A percentile compares a stretch with the other conserved stretches of the same genome.
Conservation (phyloP, 30 jellyfish, hydroid and myxozoan species). For the Hydractinia symbiolongicarpus region DNA sequence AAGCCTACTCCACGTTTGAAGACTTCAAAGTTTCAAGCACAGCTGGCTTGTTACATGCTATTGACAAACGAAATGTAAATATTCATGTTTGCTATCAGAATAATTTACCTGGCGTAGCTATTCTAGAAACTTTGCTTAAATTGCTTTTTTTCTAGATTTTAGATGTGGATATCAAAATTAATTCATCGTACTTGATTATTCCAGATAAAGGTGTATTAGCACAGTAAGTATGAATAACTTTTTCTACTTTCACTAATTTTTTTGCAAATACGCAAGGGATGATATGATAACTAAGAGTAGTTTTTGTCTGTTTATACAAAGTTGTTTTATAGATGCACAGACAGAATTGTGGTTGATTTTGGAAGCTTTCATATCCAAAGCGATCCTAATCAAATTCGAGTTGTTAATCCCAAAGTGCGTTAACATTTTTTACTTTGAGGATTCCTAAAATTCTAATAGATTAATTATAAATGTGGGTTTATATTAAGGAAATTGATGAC, state of each 20-base stretch:
- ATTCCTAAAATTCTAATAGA: not conserved
- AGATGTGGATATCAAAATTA: slow-evolving; percentile 57
- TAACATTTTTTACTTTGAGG: not conserved
- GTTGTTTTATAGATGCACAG: slow-evolving; percentile 19
- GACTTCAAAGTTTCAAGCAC: slow-evolving; percentile 89
- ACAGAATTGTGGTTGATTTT: slow-evolving; percentile 70
- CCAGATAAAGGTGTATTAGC: slow-evolving; percentile 69
- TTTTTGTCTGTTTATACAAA: not conserved
- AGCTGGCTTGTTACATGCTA: slow-evolving; percentile 91
- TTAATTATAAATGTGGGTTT: not conserved
- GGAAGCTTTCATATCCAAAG: slow-evolving; percentile 69
- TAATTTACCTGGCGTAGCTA: not conserved
- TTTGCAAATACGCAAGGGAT: not conserved
- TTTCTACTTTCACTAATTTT: not conserved
- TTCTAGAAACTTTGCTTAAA: not conserved
- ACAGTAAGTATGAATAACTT: slow-evolving; percentile 32
- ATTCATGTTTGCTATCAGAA: not conserved
- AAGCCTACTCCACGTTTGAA: slow-evolving; percentile 89
- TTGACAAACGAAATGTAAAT: slow-evolving; percentile 79
- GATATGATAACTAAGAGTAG: not conserved
- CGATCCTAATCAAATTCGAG: slow-evolving; percentile 79
- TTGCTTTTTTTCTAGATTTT: slow-evolving; percentile 40
- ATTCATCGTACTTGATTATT: slow-evolving; percentile 70
- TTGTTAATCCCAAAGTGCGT: slow-evolving; percentile 64
- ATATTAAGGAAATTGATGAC: slow-evolving; percentile 68